These are phyloP conservation scores for Neopelma chrysocephalum DNA, from an alignment of 2,797 vertebrate species.

Conservation along the genomic window DNA sequence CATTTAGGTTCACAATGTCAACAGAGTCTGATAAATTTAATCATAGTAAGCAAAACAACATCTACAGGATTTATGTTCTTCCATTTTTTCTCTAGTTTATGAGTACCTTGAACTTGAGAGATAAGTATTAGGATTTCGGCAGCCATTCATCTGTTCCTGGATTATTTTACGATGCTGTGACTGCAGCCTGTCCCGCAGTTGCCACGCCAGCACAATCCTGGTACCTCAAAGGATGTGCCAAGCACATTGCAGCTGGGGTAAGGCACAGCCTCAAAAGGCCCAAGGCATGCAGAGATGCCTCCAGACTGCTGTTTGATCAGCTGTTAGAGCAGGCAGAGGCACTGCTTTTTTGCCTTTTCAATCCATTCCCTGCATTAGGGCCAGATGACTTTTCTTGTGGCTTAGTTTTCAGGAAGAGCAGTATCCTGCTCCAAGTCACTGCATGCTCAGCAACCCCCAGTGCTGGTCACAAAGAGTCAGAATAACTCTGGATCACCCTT, in stretches of 20 bases:
- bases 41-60: slow-evolving; percentile 36
- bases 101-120: slow-evolving; percentile 45
- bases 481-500: background rate
- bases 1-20: background rate
- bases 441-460: background rate
- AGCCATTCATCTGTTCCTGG: slow-evolving; percentile 18
- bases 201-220: background rate
- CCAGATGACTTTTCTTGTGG: background rate
- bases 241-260: background rate
- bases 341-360: background rate
- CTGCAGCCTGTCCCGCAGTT: background rate
- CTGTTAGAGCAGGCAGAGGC: background rate
- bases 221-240: background rate
- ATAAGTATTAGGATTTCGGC: slow-evolving; percentile 52
- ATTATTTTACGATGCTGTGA: background rate
- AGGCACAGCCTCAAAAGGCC: background rate
- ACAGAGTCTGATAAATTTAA: slow-evolving; percentile 22
- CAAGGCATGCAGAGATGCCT: fast-evolving
- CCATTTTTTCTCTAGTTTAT: slow-evolving; percentile 6
- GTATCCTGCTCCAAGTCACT: background rate
- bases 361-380: background rate
- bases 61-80: slow-evolving; percentile 30
- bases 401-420: background rate
- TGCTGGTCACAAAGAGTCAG: background rate
- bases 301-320: background rate